Conservation (phyloP, 2,797 vertebrate genomes). For the Erpetoichthys calabaricus region DNA sequence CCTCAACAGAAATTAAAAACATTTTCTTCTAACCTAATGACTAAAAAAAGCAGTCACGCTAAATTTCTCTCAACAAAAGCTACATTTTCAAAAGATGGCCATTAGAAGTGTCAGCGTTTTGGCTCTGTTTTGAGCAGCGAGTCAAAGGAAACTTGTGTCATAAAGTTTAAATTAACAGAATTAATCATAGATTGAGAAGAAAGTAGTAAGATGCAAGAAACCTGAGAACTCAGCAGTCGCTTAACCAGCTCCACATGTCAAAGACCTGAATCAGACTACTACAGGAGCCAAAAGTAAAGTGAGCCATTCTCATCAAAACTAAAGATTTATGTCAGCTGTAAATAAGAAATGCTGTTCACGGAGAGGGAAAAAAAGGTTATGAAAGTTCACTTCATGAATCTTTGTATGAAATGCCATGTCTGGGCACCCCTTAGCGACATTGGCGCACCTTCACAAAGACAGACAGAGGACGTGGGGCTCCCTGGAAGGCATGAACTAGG, state of each 20-base stretch:
- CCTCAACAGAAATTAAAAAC: background rate
- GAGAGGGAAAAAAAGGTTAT: too few relatives aligned
- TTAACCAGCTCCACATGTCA: constrained; percentile 39
- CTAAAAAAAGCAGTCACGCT: too few relatives aligned
- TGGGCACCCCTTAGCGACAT: too few relatives aligned
- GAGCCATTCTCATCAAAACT: background rate
- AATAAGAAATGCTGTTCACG: too few relatives aligned
- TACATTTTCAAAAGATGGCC: background rate
- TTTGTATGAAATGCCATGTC: too few relatives aligned
- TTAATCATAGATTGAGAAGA: constrained; percentile 16
- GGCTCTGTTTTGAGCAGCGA: constrained; percentile 25
- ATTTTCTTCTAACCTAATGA: background rate
- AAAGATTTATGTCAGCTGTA: too few relatives aligned
- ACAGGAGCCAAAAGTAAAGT: background rate
- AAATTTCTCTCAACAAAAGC: background rate
- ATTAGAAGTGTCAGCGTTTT: background rate
- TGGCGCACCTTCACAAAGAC: too few relatives aligned
- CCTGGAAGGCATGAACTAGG: too few relatives aligned
- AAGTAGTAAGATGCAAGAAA: constrained; percentile 11
- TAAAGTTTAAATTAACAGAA: constrained; percentile 20
- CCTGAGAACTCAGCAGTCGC: constrained; percentile 23
- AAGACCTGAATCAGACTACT: constrained; percentile 7
- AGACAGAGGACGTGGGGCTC: too few relatives aligned
- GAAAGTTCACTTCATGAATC: too few relatives aligned
- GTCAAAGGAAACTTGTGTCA: constrained; percentile 17